phyloP scores from a whole-genome alignment of 2,797 vertebrate species.

The Amblyopsis hoosieri region DNA sequence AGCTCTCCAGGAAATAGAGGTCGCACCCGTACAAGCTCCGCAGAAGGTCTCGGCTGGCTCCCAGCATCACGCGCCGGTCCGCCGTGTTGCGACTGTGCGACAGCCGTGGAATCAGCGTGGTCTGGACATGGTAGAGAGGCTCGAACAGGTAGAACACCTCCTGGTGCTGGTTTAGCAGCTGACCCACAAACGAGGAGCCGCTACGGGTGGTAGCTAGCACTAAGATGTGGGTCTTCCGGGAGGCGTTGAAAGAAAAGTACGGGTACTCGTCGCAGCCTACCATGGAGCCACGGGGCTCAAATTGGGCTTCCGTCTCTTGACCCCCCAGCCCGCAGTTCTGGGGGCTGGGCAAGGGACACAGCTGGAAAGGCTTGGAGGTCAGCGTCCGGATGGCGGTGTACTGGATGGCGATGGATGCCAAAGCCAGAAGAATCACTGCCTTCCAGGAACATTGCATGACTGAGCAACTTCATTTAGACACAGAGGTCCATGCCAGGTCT shows the following conservation, averaged over 20 bases:
- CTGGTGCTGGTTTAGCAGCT: conserved; percentile 95
- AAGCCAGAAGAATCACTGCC: conserved; percentile 93
- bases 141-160: conserved; percentile 96
- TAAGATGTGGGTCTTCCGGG: conserved; percentile 88
- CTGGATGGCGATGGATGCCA: conserved; percentile 95
- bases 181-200: conserved; percentile 92
- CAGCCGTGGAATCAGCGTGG: conserved; percentile 87
- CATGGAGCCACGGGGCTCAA: conserved; percentile 69
- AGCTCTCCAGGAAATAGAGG: conserved; percentile 92
- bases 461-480: conserved; percentile 88
- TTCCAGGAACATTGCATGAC: conserved; percentile 99
- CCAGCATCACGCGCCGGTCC: conserved; percentile 88
- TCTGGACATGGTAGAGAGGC: conserved; percentile 94
- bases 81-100: conserved; percentile 84
- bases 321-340: conserved; percentile 84
- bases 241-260: conserved; percentile 81
- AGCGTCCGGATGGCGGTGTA: conserved; percentile 96
- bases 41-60: conserved; percentile 90
- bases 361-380: conserved; percentile 91
- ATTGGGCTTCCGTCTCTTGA: conserved; percentile 80
- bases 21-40: conserved; percentile 91
- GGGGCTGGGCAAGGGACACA: conserved; percentile 85
- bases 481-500: conserved; percentile 65
- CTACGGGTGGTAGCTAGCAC: conserved; percentile 94
- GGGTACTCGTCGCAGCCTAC: conserved; percentile 87